Conservation (phyloP, 1,140 invertebrate species). For the Magallana gigas region DNA sequence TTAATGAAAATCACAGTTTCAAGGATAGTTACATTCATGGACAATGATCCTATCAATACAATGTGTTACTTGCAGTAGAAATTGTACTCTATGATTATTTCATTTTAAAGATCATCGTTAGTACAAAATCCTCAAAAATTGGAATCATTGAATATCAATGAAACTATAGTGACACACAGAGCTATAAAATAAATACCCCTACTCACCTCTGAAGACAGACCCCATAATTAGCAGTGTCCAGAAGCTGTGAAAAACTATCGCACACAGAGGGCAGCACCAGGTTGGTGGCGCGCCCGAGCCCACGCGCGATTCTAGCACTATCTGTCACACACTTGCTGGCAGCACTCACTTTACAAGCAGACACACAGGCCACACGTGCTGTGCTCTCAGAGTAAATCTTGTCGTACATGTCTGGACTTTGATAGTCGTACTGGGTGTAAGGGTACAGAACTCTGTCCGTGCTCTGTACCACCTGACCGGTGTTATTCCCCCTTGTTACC, state of each 20-base stretch:
- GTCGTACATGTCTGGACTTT: not conserved
- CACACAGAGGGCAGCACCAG: not conserved
- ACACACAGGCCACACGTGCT: conserved; percentile 13
- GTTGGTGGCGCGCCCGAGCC: conserved; percentile 17
- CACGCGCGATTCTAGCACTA: conserved; percentile 36
- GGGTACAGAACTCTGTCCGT: conserved; percentile 12
- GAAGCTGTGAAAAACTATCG: conserved; percentile 39
- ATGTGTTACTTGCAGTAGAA: no score
- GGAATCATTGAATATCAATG: no score
- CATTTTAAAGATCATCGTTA: no score
- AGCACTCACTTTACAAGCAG: not conserved
- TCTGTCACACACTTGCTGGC: conserved; percentile 36
- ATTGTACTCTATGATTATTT: no score
- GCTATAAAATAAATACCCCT: no score
- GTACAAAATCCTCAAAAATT: no score
- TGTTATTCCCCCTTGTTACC: conserved; percentile 5
- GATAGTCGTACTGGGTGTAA: not conserved
- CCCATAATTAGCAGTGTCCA: conserved; percentile 57
- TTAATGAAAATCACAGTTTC: no score
- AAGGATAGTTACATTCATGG: no score
- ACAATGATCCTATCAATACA: no score
- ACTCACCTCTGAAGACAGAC: conserved; percentile 55
- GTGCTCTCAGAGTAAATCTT: not conserved
- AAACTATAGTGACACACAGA: no score
- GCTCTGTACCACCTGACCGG: not conserved